phyloP scores from a whole-genome alignment of 64 coral and sea anemone species.

The Catalaphyllia jardinei region DNA sequence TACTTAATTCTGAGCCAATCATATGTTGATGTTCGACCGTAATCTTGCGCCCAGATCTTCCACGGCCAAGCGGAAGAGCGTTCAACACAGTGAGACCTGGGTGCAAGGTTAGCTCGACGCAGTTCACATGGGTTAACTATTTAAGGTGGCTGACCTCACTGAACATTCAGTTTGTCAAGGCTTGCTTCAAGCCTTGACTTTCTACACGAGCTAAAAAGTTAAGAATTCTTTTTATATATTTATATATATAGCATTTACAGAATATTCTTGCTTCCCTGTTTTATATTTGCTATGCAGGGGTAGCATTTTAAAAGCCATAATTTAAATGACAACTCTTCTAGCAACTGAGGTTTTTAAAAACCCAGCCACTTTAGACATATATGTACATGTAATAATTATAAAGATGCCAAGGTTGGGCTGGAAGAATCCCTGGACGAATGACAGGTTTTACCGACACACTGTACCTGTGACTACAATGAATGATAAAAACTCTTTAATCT shows the following conservation, averaged over 20 bases:
- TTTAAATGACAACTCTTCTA: constrained; percentile 42
- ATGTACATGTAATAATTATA: constrained; percentile 43
- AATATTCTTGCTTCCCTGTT: constrained; percentile 12
- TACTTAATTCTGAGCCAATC: too few relatives aligned
- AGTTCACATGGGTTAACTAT: neutral
- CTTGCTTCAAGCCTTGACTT: neutral
- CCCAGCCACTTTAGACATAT: constrained; percentile 10
- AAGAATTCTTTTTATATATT: neutral
- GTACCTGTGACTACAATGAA: neutral
- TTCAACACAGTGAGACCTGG: too few relatives aligned
- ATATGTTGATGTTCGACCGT: too few relatives aligned
- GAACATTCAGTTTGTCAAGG: neutral
- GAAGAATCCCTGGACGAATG: neutral
- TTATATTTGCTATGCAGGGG: constrained; percentile 38
- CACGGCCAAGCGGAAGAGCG: too few relatives aligned
- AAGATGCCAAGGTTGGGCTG: neutral
- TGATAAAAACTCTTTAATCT: neutral
- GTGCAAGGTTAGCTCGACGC: neutral
- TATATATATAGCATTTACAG: constrained; percentile 26
- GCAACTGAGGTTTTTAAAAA: constrained; percentile 23
- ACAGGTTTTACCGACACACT: neutral
- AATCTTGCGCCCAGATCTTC: too few relatives aligned
- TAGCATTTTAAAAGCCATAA: constrained; percentile 48
- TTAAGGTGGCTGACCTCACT: neutral
- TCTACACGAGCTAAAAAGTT: neutral